Percentiles rank a stretch among this genome's conserved stretches.
Conservation (phyloP, 2,797 vertebrate species). For the Rostrhamus sociabilis region DNA sequence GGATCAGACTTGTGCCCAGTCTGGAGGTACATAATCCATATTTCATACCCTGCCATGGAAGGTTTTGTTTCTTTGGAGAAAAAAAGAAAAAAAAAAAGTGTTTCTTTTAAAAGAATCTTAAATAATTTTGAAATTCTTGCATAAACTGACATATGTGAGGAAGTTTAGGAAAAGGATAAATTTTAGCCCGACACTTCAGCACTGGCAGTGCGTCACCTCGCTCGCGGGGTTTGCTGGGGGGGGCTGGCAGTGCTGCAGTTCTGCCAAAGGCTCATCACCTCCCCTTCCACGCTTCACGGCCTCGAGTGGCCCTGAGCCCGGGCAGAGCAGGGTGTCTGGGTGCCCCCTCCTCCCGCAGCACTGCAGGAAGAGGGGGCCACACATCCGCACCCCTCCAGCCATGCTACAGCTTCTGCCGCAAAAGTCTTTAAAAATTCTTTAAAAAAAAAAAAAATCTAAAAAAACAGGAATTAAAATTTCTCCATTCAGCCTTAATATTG, state of each 20-base stretch:
- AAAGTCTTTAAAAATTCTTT: background rate
- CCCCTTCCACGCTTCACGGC: accelerated
- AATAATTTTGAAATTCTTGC: background rate
- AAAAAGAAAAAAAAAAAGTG: background rate
- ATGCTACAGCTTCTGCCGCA: accelerated
- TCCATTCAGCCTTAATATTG: background rate
- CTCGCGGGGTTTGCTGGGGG: accelerated
- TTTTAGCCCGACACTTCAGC: background rate
- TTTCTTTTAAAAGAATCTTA: background rate
- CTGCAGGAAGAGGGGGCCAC: background rate
- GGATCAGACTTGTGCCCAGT: slow-evolving; percentile 52
- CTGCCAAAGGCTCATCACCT: background rate
- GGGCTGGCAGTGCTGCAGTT: background rate
- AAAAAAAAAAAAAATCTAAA: background rate
- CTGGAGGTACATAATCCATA: slow-evolving; percentile 77
- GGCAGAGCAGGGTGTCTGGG: accelerated
- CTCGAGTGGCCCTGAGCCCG: background rate
- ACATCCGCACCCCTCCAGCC: background rate
- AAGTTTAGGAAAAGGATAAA: background rate
- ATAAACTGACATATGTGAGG: background rate
- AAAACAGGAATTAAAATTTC: background rate
- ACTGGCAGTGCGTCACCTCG: accelerated
- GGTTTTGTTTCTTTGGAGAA: slow-evolving; percentile 13
- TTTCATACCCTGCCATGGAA: slow-evolving; percentile 71
- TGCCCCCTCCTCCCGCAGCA: accelerated